Evolutionary conservation across 2,888 invertebrate genomes (phyloP), one percentile per base, ranked within the genome.

Genomic region (Caenorhabditis wallacei): DNA sequence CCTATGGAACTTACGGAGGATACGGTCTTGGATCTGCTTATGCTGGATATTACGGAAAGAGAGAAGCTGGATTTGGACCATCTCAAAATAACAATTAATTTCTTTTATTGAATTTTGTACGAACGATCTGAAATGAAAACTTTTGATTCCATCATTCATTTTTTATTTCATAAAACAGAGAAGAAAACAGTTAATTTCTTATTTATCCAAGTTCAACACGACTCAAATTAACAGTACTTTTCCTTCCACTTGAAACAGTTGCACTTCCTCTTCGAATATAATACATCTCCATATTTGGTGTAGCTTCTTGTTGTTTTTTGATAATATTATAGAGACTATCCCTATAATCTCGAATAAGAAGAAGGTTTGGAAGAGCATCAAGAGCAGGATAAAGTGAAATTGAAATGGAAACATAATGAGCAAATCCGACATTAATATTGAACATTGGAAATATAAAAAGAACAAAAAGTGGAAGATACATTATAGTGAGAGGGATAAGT

Each of bases 21-120:
- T 71, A 71, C 40, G 71, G 71, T 51, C 51, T 51, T 37, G 71
- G 71, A 61, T 71, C 71, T 51, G 71, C 71, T 18, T 71, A 71
- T 61, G 71, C 71, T 43, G 74, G 74, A 74, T 74, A 74, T 56
- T 74, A 74, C 20, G 74, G 74, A 64, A 75, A 75, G 75, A 75
- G 75, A 66, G 66, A 75, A 64, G 75, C 75, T 46, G 75, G 75
- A 75, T 75, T 75, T 35, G 75, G 75, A 56, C 78, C 69, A 4
- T 26, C 61, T 20, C 68, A 68, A 30, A 63, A 54, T 7, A 40
- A 54, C 53, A 74, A 74, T 24, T 40, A 30, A 64, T 54, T 43
- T 10, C 8, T 11, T 8, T 10, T 56, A 43, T 54, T 16, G 22
- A 64, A 64, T 10, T 30, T 16, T 64, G 74, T 64, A 56, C 74